Evolutionary conservation across 1,140 invertebrate genomes (phyloP).

Genomic region (Pseudomyrmex cubaensis): DNA sequence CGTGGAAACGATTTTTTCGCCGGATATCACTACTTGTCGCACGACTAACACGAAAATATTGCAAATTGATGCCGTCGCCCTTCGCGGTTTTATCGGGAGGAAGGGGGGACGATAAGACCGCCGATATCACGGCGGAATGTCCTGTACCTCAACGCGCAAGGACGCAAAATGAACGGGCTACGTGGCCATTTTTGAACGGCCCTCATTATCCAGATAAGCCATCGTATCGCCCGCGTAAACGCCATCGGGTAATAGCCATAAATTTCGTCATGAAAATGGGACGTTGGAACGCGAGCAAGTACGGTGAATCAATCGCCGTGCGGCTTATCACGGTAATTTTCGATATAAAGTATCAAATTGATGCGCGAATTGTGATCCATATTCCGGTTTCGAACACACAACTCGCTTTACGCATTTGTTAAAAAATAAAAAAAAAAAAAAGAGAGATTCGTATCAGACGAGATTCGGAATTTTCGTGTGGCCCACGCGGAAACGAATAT

Average conservation of each 20-base stretch:
- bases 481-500: neutral
- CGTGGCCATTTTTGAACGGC: conserved; percentile 53
- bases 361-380: neutral
- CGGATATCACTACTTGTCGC: conserved; percentile 46
- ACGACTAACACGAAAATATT: conserved; percentile 77
- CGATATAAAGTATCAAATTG: conserved; percentile 36
- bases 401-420: conserved; percentile 14
- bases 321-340: conserved; percentile 23
- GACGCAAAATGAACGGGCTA: conserved; percentile 45
- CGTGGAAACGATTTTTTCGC: conserved; percentile 48
- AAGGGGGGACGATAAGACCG: conserved; percentile 2
- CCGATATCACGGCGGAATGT: neutral
- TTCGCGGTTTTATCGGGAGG: conserved; percentile 58
- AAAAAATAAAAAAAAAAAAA: conserved; percentile 8
- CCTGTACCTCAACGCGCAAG: conserved; percentile 24
- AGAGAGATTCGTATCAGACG: neutral
- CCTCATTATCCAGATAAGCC: conserved; percentile 54
- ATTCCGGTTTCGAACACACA: neutral
- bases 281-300: conserved; percentile 28
- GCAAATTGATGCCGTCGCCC: conserved; percentile 70
- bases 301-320: conserved; percentile 46
- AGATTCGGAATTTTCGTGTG: neutral
- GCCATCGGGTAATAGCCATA: conserved; percentile 44
- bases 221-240: conserved; percentile 55
- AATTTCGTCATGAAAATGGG: conserved; percentile 52